Evolutionary conservation across 2,797 vertebrate genomes (phyloP).

Genomic region (Danionella dracula): DNA sequence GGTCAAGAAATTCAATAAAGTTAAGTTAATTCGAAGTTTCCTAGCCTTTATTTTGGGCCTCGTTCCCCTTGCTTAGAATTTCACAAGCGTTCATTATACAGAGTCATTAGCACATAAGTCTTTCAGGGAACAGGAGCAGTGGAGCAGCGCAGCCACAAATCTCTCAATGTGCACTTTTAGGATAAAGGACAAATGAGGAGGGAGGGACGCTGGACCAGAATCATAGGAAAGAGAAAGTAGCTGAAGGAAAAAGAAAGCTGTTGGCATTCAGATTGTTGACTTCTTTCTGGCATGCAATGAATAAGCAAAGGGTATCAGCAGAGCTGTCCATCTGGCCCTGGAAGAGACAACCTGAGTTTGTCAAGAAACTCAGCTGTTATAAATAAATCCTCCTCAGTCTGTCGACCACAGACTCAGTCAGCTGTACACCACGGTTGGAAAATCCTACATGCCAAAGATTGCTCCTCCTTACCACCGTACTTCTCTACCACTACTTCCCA

Average conservation of each 20-base stretch:
- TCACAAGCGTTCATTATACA: constrained; percentile 36
- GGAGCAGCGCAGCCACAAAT: constrained; percentile 29
- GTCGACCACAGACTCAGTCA: constrained; percentile 13
- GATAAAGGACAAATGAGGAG: constrained; percentile 5
- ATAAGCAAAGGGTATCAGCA: constrained; percentile 9
- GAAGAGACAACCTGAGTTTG: constrained; percentile 19
- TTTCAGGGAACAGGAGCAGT: constrained; percentile 27
- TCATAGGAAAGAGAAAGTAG: constrained; percentile 9
- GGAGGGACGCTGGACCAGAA: not conserved
- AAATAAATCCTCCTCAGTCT: not conserved
- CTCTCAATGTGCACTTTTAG: constrained; percentile 13
- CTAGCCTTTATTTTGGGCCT: constrained; percentile 22
- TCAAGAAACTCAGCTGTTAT: constrained; percentile 21
- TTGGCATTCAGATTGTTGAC: constrained; percentile 2
- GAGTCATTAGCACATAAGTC: constrained; percentile 37
- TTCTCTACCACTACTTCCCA: too few relatives aligned
- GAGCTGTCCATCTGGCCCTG: constrained; percentile 23
- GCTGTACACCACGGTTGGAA: not conserved
- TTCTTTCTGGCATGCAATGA: constrained; percentile 11
- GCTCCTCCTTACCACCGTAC: not conserved
- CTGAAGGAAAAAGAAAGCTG: not conserved
- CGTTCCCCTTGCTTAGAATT: constrained; percentile 20
- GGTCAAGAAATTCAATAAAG: too few relatives aligned
- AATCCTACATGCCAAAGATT: not conserved
- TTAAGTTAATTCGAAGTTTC: constrained; percentile 10